Base-by-base conservation (phyloP, 2,797 vertebrate genomes). In the Sebastes wilsoni region DNA sequence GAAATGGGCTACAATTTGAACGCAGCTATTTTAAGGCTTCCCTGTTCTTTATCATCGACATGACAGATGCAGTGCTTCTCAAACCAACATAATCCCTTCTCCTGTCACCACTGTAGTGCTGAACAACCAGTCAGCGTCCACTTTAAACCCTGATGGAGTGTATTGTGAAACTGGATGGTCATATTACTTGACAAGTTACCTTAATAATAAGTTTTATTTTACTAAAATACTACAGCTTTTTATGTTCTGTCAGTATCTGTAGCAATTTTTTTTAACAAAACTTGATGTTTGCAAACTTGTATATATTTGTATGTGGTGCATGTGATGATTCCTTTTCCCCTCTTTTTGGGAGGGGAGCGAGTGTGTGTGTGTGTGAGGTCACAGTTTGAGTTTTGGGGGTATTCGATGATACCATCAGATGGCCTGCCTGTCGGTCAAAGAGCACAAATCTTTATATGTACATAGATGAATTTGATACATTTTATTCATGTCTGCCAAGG, bases 381-480 rank as follows among this genome's bases (percentile, higher is more conserved):
- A 67, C 77, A 75, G 73, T 61, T 87, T 86, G 73, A 72, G 85
- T 84, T 75, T 73, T 66, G 64, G 77, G 85, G 59, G 60, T 6
- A 20, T 49, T 70, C 5, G 58, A 23, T 68, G 73, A 78, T 42
- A 30, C 77, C 66, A 64, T 80, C 82, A 69, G 81, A 85, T 66
- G 59, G 86, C 81, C 86, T 76, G 80, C 83, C 88, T 88, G 78
- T 93, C 88, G 71, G 83, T 91, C 84, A 89, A 95, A 92, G 88
- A 96, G 95, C 95, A 96, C 95, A 96, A 96, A 87, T 87, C 81
- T 85, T 93, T 91, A 77, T 91, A 92, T 89, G 89, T 95, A 91
- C 68, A 88, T 88, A 89, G 36, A 72, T 76, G 77, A 85, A 78
- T 94, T 93, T 95, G 81, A 91, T 93, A 92, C 87, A 32, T 87